These are phyloP conservation scores for Nycticorax nycticorax DNA, from an alignment of 2,113 vertebrate species.

Conservation along the genomic window DNA sequence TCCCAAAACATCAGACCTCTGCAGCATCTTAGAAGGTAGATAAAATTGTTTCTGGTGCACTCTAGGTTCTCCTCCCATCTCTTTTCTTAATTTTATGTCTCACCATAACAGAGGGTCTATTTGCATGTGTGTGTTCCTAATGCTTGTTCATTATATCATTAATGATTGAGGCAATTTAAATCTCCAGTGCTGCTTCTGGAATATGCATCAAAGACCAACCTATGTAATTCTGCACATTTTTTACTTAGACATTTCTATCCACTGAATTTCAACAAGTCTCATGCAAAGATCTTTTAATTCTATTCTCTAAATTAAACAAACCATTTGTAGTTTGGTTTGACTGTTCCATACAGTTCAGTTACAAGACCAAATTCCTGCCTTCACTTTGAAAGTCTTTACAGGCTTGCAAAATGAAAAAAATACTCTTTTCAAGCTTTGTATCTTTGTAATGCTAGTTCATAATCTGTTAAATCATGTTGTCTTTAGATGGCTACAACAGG, in stretches of 20 bases:
- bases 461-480: neutral
- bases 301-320: neutral
- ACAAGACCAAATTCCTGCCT: neutral
- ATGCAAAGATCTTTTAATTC: neutral
- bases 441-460: neutral
- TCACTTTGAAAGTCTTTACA: neutral
- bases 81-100: neutral
- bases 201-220: neutral
- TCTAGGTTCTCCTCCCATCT: neutral
- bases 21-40: neutral
- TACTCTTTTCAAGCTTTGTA: neutral
- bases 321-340: neutral
- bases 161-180: neutral
- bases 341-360: neutral
- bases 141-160: neutral
- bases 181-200: neutral
- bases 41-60: neutral
- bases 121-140: neutral
- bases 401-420: neutral
- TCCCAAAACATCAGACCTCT: neutral
- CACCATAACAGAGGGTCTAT: neutral
- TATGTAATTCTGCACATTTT: neutral
- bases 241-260: neutral
- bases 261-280: neutral
- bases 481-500: neutral